These are phyloP conservation scores for Psittacula cyanocephala DNA, from an alignment of 2,113 vertebrate species.

Conservation along the genomic window DNA sequence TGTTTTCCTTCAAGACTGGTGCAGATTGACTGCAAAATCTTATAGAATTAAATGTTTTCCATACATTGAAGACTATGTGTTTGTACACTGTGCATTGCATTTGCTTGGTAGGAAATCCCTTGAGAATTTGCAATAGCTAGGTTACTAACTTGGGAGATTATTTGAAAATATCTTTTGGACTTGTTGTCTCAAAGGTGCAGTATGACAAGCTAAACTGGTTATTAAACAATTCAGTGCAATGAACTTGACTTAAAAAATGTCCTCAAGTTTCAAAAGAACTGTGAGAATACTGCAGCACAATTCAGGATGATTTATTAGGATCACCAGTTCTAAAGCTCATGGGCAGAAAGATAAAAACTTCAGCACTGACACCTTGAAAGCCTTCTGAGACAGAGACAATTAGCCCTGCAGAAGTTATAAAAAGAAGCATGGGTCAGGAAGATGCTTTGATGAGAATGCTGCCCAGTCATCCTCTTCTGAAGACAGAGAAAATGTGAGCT, in stretches of 20 bases:
- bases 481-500: not conserved
- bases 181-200: not conserved
- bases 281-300: not conserved
- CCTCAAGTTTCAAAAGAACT: not conserved
- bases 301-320: conserved; percentile 63
- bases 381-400: conserved; percentile 34
- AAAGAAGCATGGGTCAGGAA: not conserved
- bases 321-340: conserved; percentile 21
- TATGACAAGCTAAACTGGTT: not conserved
- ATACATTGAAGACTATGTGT: not conserved
- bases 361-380: conserved; percentile 41
- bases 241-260: not conserved
- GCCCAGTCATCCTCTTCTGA: not conserved
- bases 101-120: not conserved
- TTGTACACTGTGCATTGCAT: not conserved
- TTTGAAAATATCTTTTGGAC: not conserved
- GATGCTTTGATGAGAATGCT: conserved; percentile 18
- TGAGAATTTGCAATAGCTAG: not conserved
- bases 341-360: conserved; percentile 56
- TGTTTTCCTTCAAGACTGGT: not conserved
- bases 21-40: not conserved
- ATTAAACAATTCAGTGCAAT: conserved; percentile 4
- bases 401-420: conserved; percentile 25
- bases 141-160: not conserved
- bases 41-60: not conserved